Conservation (phyloP, 2,113 vertebrate genomes). For the Menura novaehollandiae region DNA sequence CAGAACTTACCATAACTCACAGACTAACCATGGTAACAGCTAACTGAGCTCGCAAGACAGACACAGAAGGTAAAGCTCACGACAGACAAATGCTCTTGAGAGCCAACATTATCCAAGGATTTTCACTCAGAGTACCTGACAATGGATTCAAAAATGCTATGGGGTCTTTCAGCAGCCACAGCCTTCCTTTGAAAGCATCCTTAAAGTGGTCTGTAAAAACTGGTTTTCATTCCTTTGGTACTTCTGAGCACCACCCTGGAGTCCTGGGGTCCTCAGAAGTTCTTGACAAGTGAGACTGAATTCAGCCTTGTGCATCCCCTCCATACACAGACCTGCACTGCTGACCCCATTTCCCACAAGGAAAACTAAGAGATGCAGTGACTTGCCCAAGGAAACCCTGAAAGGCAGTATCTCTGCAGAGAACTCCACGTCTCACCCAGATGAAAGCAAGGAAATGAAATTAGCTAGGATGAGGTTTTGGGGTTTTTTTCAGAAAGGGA, state of each 20-base stretch:
- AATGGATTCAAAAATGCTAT: background rate
- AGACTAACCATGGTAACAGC: background rate
- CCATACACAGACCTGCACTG: background rate
- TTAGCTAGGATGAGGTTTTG: background rate
- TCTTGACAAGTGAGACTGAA: background rate
- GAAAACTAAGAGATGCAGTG: background rate
- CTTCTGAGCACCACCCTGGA: background rate
- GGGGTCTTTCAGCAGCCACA: background rate
- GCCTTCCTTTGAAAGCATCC: background rate
- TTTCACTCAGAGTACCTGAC: background rate
- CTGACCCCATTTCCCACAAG: background rate
- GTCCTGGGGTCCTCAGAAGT: background rate
- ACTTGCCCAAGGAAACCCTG: background rate
- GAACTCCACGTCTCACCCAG: background rate
- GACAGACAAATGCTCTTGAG: background rate
- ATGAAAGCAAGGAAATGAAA: conserved; percentile 20
- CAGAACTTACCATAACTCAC: background rate
- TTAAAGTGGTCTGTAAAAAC: background rate
- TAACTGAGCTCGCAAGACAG: background rate
- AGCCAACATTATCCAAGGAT: background rate
- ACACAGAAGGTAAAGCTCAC: background rate
- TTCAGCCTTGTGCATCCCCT: background rate
- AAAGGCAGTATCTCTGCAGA: background rate
- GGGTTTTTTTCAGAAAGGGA: background rate
- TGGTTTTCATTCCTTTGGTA: background rate